These are phyloP conservation scores for Formica selysi DNA, from an alignment of 1,140 invertebrate species.

Conservation along the genomic window DNA sequence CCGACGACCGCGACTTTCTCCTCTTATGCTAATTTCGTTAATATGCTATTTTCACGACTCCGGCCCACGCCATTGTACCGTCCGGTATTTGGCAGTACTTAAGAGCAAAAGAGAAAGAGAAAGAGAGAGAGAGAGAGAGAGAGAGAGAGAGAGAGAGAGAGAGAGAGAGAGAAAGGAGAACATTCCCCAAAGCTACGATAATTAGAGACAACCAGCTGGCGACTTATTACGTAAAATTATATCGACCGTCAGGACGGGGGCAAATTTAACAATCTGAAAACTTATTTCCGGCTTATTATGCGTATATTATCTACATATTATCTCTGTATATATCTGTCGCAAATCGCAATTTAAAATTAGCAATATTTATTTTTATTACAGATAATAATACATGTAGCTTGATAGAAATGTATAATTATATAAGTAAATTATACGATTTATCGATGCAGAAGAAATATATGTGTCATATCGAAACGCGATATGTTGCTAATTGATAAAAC, in stretches of 20 bases:
- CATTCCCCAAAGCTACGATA: conserved; percentile 43
- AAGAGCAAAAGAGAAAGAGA: not conserved
- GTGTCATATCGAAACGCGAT: not conserved
- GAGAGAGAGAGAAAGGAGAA: conserved; percentile 2
- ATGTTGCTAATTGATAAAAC: not conserved
- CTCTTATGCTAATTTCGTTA: conserved; percentile 85
- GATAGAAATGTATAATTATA: conserved; percentile 11
- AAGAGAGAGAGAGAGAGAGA: not conserved
- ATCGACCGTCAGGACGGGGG: not conserved
- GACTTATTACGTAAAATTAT: conserved; percentile 64
- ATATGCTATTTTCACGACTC: conserved; percentile 82
- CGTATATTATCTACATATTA: not conserved
- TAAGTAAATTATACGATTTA: conserved; percentile 10
- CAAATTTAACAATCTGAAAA: not conserved
- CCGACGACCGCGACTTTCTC: conserved; percentile 84
- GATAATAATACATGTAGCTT: not conserved
- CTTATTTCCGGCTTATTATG: conserved; percentile 1
- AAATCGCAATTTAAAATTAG: conserved; percentile 17
- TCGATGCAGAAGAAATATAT: not conserved
- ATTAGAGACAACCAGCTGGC: conserved; percentile 47
- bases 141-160: not conserved
- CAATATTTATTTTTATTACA: not conserved
- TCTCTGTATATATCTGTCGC: not conserved
- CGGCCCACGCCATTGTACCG: conserved; percentile 52
- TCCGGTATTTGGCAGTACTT: conserved; percentile 36